These are phyloP conservation scores for Platycheirus albimanus DNA, from an alignment of 2,888 invertebrate species.

Conservation along the genomic window DNA sequence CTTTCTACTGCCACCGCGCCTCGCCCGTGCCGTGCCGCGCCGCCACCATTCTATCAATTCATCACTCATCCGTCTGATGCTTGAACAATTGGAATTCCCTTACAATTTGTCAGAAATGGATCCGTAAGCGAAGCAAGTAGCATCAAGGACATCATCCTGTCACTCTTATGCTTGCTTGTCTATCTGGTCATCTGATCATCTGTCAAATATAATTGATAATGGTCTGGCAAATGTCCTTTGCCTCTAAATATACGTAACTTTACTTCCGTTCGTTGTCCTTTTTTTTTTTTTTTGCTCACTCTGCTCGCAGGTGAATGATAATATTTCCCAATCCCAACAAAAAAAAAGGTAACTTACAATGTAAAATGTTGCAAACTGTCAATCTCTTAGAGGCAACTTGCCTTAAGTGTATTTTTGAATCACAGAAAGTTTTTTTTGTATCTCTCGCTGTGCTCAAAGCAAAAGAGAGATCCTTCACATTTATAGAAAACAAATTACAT, in stretches of 20 bases:
- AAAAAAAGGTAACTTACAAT: not conserved
- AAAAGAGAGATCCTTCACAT: not conserved
- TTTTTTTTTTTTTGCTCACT: no score
- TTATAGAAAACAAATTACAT: constrained; percentile 67
- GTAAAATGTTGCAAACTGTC: constrained; percentile 36
- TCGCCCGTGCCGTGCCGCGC: no score
- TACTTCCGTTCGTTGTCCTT: not conserved
- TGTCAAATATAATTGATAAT: constrained; percentile 71
- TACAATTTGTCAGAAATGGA: constrained; percentile 67
- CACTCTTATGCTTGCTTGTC: constrained; percentile 43
- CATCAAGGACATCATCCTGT: constrained; percentile 45
- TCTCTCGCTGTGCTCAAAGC: not conserved
- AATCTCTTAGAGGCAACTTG: constrained; percentile 29
- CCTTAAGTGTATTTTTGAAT: constrained; percentile 28
- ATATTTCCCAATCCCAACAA: not conserved
- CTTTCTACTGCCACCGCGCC: no score
- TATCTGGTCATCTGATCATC: constrained; percentile 59
- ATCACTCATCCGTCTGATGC: constrained; percentile 40
- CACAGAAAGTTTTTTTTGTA: not conserved
- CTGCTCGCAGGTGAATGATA: constrained; percentile 47
- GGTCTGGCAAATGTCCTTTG: constrained; percentile 25
- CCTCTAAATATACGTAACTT: constrained; percentile 1
- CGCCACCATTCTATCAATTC: constrained; percentile 52
- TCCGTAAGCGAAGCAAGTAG: constrained; percentile 12
- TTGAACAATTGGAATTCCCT: constrained; percentile 46